Percentiles rank a stretch among this genome's conserved stretches.
Evolutionary conservation across 2,797 vertebrate genomes (phyloP).

Genomic region (Cercopithecus hamlyni): DNA sequence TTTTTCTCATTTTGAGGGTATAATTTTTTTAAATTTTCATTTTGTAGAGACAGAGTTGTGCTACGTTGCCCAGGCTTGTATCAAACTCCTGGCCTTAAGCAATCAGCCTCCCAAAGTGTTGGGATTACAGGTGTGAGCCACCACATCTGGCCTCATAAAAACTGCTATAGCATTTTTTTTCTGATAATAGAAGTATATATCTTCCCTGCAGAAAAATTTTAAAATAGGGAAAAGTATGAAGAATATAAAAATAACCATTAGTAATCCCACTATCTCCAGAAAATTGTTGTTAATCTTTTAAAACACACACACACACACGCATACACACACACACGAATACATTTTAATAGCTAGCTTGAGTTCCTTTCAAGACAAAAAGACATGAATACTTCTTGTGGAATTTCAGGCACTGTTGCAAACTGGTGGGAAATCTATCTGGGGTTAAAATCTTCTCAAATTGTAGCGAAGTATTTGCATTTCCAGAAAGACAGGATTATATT

Average conservation of each 20-base stretch:
- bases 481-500: neutral
- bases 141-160: neutral
- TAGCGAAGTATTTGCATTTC: neutral
- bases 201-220: neutral
- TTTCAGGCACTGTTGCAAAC: neutral
- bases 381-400: neutral
- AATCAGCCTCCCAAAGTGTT: neutral
- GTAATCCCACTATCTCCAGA: neutral
- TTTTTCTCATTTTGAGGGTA: neutral
- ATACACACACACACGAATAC: neutral
- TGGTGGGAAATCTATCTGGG: neutral
- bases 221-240: neutral
- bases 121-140: too few species aligned
- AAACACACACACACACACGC: neutral
- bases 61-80: too few species aligned
- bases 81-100: too few species aligned
- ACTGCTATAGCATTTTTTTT: neutral
- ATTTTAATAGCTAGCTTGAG: neutral
- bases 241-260: conserved; percentile 25
- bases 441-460: neutral
- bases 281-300: neutral
- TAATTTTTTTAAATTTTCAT: too few species aligned
- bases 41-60: too few species aligned
- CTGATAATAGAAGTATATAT: neutral
- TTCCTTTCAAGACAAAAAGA: neutral